Evolutionary conservation across 2,888 invertebrate species (phyloP).

Genomic region (Neoitamus cyanurus): DNA sequence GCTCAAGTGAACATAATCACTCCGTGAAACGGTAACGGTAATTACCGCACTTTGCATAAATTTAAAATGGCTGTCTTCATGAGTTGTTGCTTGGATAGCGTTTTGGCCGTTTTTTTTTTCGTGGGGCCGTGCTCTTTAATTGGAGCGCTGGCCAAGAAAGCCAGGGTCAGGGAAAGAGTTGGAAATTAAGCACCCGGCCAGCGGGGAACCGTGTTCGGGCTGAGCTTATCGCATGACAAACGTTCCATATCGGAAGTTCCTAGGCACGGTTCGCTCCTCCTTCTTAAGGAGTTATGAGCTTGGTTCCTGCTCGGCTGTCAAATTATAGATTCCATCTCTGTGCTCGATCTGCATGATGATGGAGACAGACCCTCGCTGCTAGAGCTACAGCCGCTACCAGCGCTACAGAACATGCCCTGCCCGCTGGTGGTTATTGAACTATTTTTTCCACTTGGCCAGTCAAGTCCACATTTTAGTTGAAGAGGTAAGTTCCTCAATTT

Average conservation of each 20-base stretch:
- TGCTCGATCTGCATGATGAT: not conserved
- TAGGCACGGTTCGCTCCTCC: not conserved
- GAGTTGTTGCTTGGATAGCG: not conserved
- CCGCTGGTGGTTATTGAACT: not conserved
- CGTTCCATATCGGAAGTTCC: slow-evolving; percentile 36
- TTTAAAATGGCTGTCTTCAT: slow-evolving; percentile 30
- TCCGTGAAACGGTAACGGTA: slow-evolving; percentile 42
- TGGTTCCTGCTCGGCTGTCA: slow-evolving; percentile 17
- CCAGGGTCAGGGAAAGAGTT: not conserved
- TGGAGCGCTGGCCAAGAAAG: not conserved
- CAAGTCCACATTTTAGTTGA: not conserved
- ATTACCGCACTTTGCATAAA: slow-evolving; percentile 44
- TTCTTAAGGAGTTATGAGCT: not conserved
- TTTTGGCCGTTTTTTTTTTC: not conserved
- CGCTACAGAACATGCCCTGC: too few species aligned
- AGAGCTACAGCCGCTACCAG: not conserved
- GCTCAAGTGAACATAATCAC: slow-evolving; percentile 43
- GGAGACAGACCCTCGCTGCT: not conserved
- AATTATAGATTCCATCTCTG: slow-evolving; percentile 31
- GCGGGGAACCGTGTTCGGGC: not conserved
- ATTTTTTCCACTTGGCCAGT: not conserved
- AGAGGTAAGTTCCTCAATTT: not conserved
- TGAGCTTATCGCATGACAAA: slow-evolving; percentile 24
- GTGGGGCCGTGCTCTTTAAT: not conserved
- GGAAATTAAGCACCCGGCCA: not conserved